These are phyloP conservation scores for Gavialis gangeticus DNA, from an alignment of 2,113 vertebrate species.

Conservation along the genomic window DNA sequence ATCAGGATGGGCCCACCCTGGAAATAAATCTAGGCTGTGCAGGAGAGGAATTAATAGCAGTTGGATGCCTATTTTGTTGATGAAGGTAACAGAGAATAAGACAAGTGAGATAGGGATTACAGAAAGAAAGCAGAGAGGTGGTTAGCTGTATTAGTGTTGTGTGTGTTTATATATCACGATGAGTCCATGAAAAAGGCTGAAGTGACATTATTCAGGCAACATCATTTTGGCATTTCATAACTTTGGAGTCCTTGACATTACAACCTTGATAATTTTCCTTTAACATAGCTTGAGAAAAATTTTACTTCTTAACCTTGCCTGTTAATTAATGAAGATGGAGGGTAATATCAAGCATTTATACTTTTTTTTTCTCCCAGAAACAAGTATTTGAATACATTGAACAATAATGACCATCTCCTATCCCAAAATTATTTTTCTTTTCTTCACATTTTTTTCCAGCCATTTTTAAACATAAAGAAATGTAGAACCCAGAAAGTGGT, in stretches of 20 bases:
- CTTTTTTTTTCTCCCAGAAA: background rate
- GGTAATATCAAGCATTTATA: background rate
- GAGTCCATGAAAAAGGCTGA: background rate
- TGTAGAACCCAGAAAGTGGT: background rate
- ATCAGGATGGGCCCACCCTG: too few species aligned
- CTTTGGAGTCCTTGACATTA: background rate
- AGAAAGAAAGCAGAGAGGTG: too few species aligned
- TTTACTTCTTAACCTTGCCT: background rate
- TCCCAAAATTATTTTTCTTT: too few species aligned
- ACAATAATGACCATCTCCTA: background rate
- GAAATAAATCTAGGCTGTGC: too few species aligned
- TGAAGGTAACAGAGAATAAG: background rate
- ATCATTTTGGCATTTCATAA: background rate
- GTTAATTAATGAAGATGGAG: background rate
- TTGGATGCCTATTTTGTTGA: background rate
- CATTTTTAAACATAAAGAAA: too few species aligned
- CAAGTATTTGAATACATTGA: background rate
- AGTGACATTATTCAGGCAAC: too few species aligned
- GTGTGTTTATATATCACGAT: too few species aligned
- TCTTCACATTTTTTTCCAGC: too few species aligned
- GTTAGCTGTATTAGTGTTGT: background rate
- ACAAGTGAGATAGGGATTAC: too few species aligned
- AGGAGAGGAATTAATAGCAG: too few species aligned
- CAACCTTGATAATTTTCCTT: background rate
- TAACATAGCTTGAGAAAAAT: accelerated